Percentiles rank a stretch among this genome's conserved stretches.
phyloP scores from a whole-genome alignment of 2,888 invertebrate genomes.

The Eilema griseolum region DNA sequence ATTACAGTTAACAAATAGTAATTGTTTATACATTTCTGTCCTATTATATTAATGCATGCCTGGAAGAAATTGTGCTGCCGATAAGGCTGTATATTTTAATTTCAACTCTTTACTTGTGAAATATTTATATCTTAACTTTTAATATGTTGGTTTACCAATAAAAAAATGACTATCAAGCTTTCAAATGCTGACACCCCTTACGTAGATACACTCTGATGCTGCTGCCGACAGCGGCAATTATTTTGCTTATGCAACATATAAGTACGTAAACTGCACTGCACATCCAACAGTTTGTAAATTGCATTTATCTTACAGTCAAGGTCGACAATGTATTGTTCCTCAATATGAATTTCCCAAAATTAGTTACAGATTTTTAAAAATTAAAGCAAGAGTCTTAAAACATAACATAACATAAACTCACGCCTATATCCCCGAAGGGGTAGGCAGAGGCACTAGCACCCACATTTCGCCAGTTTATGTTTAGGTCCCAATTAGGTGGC shows the following conservation, averaged over 20 bases:
- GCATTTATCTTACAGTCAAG: constrained; percentile 63
- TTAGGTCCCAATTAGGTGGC: no score
- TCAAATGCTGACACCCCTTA: constrained; percentile 39
- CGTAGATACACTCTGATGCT: constrained; percentile 58
- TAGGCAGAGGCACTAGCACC: no score
- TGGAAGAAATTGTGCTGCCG: background rate
- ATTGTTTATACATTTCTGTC: background rate
- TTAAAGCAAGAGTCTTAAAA: background rate
- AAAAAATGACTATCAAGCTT: no score
- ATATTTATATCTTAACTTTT: background rate
- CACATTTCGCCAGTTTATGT: no score
- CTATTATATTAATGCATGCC: no score
- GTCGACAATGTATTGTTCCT: constrained; percentile 41
- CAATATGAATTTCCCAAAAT: background rate
- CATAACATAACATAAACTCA: no score
- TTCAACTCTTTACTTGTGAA: no score
- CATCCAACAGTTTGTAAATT: constrained; percentile 44
- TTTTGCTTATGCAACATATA: constrained; percentile 60
- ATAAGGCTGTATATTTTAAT: background rate
- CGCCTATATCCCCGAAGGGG: no score
- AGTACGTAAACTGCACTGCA: constrained; percentile 46
- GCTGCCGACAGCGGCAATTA: constrained; percentile 68
- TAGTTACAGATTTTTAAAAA: background rate
- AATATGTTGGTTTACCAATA: background rate
- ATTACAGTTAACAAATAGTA: background rate